Evolutionary conservation across 2,797 vertebrate genomes (phyloP), one percentile per base, ranked within the genome.

Genomic region (Poecile montanus): DNA sequence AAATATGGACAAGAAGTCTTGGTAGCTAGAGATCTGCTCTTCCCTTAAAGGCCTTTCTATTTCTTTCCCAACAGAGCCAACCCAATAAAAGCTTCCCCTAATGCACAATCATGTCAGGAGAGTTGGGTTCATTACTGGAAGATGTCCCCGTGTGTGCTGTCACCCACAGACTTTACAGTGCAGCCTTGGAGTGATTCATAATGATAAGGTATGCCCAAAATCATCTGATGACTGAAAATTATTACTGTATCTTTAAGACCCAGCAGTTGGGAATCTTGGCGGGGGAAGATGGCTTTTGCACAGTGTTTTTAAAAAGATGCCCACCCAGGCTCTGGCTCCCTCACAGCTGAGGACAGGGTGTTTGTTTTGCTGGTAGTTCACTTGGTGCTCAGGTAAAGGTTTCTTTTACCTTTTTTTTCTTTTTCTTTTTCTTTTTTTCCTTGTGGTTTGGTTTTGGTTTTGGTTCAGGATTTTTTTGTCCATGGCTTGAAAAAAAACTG

Each of bases 281-380:
- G 1, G 16, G 17, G 18, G 20, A n/a, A 17, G 25, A 6, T 40
- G 42, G 25, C 9, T 65, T 65, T 27, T 0, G 0, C 2, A 6
- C 0, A 1, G 50, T 0, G 0, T 66, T 36, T 57, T 21, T 14
- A 30, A 57, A 66, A 32, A 42, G n/a, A 25, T 74, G 20, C 10
- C 7, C 21, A 57, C 11, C 13, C 6, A 34, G 30, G 9, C 26
- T 50, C 44, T 50, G 13, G 6, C 9, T 65, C 34, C 6, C 30
- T 57, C 30, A 30, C 0, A 0, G 30, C 30, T 58, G 7, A 16
- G 30, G 21, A 11, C 44, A 50, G 25, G 26, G 6, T 42, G 13
- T 56, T 63, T 47, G 12, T 62, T 54, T 62, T 21, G 3, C 16
- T 50, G 26, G 14, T 2, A 2, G 4, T 17, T 56, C 3, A 0